Evolutionary conservation across 2,113 vertebrate species (phyloP).

Genomic region (Opisthocomus hoazin): DNA sequence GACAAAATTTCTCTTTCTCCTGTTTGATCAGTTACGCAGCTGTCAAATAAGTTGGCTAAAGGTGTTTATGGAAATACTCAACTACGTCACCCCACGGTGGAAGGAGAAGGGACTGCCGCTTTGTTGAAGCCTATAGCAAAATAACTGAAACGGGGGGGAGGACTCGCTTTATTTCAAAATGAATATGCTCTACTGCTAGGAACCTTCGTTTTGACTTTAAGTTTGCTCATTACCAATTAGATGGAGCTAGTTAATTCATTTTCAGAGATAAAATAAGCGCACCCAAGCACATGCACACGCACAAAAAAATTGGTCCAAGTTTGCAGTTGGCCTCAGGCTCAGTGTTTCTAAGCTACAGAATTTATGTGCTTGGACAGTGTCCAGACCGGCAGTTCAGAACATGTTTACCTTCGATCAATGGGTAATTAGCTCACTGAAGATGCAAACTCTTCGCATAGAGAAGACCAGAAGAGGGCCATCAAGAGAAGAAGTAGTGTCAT

Average conservation of each 20-base stretch:
- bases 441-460: neutral
- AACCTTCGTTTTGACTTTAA: neutral
- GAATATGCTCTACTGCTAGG: accelerated
- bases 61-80: neutral
- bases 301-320: too few relatives aligned
- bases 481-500: neutral
- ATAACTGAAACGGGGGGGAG: too few relatives aligned
- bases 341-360: neutral
- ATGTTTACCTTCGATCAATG: neutral
- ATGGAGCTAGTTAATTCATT: neutral
- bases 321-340: neutral
- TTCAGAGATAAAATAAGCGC: neutral
- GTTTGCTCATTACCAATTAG: neutral
- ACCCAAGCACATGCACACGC: too few relatives aligned
- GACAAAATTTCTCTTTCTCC: neutral
- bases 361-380: neutral
- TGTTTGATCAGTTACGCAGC: neutral
- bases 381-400: neutral
- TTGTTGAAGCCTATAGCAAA: neutral
- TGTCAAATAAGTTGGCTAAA: neutral
- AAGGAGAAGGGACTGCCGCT: neutral
- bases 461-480: neutral
- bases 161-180: neutral
- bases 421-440: neutral
- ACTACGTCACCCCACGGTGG: accelerated